These are phyloP conservation scores for Chascanopsetta lugubris DNA, from an alignment of 2,113 vertebrate genomes.

Conservation along the genomic window DNA sequence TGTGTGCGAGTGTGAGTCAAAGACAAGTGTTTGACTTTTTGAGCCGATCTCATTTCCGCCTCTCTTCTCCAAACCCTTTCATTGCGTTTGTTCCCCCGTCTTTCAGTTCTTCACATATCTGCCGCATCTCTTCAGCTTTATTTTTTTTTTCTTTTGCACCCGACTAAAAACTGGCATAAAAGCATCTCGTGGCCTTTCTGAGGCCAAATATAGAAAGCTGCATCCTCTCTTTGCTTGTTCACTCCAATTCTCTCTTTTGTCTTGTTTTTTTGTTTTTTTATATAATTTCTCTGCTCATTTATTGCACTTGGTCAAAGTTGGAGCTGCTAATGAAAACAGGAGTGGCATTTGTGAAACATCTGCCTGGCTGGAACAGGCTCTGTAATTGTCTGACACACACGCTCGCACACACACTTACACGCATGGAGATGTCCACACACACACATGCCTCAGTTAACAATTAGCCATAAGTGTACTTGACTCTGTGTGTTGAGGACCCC, in stretches of 20 bases:
- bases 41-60: constrained; percentile 39
- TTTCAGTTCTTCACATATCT: constrained; percentile 56
- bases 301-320: constrained; percentile 28
- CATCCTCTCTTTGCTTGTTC: constrained; percentile 46
- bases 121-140: constrained; percentile 24
- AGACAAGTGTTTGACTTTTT: constrained; percentile 64
- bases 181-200: constrained; percentile 38
- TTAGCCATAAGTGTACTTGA: constrained; percentile 78
- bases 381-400: neutral
- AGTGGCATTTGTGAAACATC: constrained; percentile 16
- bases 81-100: constrained; percentile 44
- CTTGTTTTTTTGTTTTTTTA: neutral
- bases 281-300: constrained; percentile 18
- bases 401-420: constrained; percentile 4
- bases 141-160: constrained; percentile 8
- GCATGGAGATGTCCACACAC: constrained; percentile 17
- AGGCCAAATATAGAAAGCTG: constrained; percentile 50
- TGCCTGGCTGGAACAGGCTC: constrained; percentile 5
- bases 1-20: constrained; percentile 36
- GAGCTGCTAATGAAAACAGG: constrained; percentile 32
- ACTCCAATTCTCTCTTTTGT: constrained; percentile 22
- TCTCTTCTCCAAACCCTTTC: constrained; percentile 48
- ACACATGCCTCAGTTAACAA: constrained; percentile 65
- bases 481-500: constrained; percentile 73
- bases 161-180: constrained; percentile 40